Base-by-base conservation (phyloP, 1,140 invertebrate species). In the Drosophila nasuta region DNA sequence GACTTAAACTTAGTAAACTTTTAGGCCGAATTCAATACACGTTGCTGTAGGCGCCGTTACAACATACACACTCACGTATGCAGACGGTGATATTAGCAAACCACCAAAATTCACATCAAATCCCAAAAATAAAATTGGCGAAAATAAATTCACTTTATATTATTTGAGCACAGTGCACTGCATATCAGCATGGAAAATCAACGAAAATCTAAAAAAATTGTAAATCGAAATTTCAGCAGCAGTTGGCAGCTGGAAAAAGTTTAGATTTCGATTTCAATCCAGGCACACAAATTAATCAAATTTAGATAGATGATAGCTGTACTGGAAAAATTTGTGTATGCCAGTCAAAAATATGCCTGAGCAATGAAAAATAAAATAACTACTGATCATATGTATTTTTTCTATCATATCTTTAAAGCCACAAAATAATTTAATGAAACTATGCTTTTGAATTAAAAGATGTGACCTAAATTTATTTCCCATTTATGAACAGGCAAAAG, bases 131-230 rank as follows among this genome's bases (percentile, higher is more conserved):
- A n/a, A 41, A 52, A 52, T 17, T 66, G 62, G 10, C 11, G 30
- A 20, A 6, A 63, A 63, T 35, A 13, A 52, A 52, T 41, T 41
- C 38, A n/a, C 10, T 41, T 64, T 52, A 41, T 51, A 63, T 41
- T 25, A 41, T 11, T 20, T 17, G 1, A 28, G 46, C 13, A 4
- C 33, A 56, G 3, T 33, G 1, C n/a, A 35, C 6, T 10, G 35
- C 13, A 41, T 13, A 43, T 52, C 15, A 41, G 13, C 6, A 10
- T 15, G 5, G 1, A 17, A 56, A 56, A 38, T 38, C n/a, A 35
- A 4, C 8, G 28, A 8, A 8, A 15, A 10, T 7, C 5, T 52
- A n/a, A 6, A 52, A 52, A n/a, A 52, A 52, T n/a, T 33, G n/a
- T 33, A 13, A 52, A n/a, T 11, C n/a, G 28, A 30, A 30, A 52